phyloP scores from a whole-genome alignment of 2,797 vertebrate species.

The Ataeniobius toweri region DNA sequence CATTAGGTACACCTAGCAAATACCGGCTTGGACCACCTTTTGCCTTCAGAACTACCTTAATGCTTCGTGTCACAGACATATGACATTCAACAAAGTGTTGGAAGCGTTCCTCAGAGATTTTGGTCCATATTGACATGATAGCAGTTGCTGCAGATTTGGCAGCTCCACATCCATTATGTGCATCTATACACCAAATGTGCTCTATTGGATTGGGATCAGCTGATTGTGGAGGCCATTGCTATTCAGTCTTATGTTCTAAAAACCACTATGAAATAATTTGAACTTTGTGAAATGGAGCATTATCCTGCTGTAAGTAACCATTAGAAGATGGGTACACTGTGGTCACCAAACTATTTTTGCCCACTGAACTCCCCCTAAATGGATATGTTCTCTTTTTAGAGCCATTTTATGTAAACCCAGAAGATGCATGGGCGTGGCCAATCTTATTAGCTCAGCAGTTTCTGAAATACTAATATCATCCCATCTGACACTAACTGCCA shows the following conservation, averaged over 20 bases:
- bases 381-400: not conserved
- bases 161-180: not conserved
- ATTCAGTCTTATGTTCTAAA: not conserved
- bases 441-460: not conserved
- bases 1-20: not conserved
- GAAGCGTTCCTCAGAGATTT: no score
- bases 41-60: not conserved
- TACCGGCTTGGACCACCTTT: not conserved
- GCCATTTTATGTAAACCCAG: not conserved
- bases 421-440: not conserved
- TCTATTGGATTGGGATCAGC: not conserved
- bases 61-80: no score
- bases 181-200: not conserved
- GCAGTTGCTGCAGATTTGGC: no score
- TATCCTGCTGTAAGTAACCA: not conserved
- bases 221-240: not conserved
- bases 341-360: not conserved
- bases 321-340: not conserved
- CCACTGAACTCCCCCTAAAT: not conserved
- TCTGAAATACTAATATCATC: not conserved
- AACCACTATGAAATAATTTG: not conserved
- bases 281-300: not conserved
- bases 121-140: no score
- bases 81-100: no score
- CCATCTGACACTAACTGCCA: not conserved